phyloP scores from a whole-genome alignment of 2,888 invertebrate genomes.

The Coelinius sp. region DNA sequence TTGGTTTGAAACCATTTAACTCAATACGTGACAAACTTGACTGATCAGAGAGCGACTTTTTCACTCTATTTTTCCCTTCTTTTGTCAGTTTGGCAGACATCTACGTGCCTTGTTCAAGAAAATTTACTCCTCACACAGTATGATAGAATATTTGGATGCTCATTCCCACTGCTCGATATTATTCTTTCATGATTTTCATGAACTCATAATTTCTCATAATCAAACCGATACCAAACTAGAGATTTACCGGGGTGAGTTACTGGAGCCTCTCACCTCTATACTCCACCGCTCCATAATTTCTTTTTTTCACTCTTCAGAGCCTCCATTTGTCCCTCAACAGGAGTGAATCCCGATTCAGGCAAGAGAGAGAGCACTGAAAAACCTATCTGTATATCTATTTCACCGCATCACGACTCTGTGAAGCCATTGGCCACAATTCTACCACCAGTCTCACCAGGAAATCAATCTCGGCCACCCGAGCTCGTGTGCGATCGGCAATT shows the following conservation, averaged over 20 bases:
- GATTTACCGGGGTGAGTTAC: conserved; percentile 49
- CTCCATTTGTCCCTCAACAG: conserved; percentile 37
- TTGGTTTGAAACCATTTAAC: not conserved
- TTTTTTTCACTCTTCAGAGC: conserved; percentile 28
- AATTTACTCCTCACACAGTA: not conserved
- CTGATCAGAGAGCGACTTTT: conserved; percentile 13
- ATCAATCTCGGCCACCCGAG: conserved; percentile 39
- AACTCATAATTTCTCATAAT: not conserved
- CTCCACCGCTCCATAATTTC: conserved; percentile 17
- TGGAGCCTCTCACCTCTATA: conserved; percentile 7
- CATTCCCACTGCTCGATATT: not conserved
- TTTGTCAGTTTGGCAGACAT: conserved; percentile 13
- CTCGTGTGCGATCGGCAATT: conserved; percentile 26
- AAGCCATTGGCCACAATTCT: conserved; percentile 41
- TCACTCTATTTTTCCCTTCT: not conserved
- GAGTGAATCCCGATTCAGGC: conserved; percentile 33
- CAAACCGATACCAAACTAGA: conserved; percentile 55
- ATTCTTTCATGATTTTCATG: not conserved
- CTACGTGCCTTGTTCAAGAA: not conserved
- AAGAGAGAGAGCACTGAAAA: conserved; percentile 16
- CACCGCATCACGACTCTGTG: conserved; percentile 40
- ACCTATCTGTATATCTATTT: conserved; percentile 24
- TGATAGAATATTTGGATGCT: not conserved
- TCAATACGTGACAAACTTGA: conserved; percentile 32
- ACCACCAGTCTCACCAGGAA: conserved; percentile 32